Conservation (phyloP, 2,888 invertebrate species). For the Drosophila acutilabella region DNA sequence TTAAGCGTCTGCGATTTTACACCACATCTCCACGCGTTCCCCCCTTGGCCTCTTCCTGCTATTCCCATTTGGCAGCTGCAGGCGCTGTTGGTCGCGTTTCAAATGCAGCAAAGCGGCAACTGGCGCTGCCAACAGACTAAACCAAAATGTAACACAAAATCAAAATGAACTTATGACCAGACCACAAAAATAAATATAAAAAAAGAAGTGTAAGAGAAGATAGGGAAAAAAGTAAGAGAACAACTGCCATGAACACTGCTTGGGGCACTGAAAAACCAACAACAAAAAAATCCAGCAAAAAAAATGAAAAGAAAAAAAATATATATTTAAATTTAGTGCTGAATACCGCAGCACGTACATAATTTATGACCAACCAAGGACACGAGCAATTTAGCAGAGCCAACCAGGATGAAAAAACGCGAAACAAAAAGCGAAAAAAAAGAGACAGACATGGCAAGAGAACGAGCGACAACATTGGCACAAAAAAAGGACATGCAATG, state of each 20-base stretch:
- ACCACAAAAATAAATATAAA: slow-evolving; percentile 39
- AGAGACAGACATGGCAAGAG: background rate
- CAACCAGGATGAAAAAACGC: slow-evolving; percentile 54
- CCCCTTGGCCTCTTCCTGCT: slow-evolving; percentile 4
- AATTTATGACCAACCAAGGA: slow-evolving; percentile 81
- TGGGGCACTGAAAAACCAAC: slow-evolving; percentile 22
- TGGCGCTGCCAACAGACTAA: slow-evolving; percentile 61
- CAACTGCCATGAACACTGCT: slow-evolving; percentile 52
- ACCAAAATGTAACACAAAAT: slow-evolving; percentile 77
- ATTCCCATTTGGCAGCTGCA: slow-evolving; percentile 45
- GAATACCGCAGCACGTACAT: slow-evolving; percentile 82
- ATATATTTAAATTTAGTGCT: slow-evolving; percentile 81
- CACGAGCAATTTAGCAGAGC: slow-evolving; percentile 80
- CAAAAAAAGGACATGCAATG: slow-evolving; percentile 12
- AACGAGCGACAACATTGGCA: slow-evolving; percentile 1
- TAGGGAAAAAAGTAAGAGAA: slow-evolving; percentile 32
- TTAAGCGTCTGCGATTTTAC: slow-evolving; percentile 71
- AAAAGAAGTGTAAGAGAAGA: background rate
- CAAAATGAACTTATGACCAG: slow-evolving; percentile 81
- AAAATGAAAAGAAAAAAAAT: slow-evolving; percentile 31
- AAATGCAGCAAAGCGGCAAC: slow-evolving; percentile 60
- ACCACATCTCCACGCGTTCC: background rate
- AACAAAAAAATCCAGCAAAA: slow-evolving; percentile 7
- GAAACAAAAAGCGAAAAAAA: background rate
- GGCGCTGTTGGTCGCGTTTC: slow-evolving; percentile 42